Conservation (phyloP, 1,140 invertebrate genomes). For the Drosophila ohnishii region DNA sequence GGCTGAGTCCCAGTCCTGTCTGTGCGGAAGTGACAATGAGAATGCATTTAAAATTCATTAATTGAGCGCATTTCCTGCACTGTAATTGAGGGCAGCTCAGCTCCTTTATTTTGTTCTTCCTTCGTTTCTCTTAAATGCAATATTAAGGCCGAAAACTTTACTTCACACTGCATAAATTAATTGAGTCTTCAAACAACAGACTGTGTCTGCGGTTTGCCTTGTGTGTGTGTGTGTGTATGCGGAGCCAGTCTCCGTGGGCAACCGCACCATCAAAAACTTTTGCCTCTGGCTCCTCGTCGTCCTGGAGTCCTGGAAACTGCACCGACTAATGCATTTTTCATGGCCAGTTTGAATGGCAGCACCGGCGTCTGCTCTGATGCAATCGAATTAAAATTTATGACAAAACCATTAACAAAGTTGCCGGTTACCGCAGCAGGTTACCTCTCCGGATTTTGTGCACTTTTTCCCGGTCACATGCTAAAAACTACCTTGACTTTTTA, state of each 20-base stretch:
- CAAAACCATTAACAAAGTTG: constrained; percentile 81
- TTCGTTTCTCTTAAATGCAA: constrained; percentile 8
- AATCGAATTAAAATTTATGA: constrained; percentile 82
- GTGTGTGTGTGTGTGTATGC: background rate
- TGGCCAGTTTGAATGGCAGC: constrained; percentile 36
- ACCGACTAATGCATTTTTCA: constrained; percentile 74
- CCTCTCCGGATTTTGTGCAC: background rate
- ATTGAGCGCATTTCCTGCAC: constrained; percentile 69
- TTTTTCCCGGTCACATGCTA: constrained; percentile 61
- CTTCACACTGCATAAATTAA: constrained; percentile 78
- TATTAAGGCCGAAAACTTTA: constrained; percentile 58
- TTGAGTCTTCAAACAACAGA: constrained; percentile 62
- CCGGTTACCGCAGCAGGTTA: constrained; percentile 21
- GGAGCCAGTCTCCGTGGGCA: constrained; percentile 35
- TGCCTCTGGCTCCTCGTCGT: constrained; percentile 14
- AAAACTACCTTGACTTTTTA: constrained; percentile 50
- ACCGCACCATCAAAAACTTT: constrained; percentile 72
- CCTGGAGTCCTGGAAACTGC: constrained; percentile 9
- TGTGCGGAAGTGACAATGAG: constrained; percentile 62
- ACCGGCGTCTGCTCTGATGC: constrained; percentile 55
- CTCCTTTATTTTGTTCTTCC: constrained; percentile 1
- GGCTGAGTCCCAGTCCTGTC: background rate
- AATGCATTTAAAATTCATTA: constrained; percentile 79
- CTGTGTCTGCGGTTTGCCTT: constrained; percentile 43
- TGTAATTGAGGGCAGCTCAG: constrained; percentile 45